These are phyloP conservation scores for Eupithecia abbreviata DNA, from an alignment of 2,888 invertebrate genomes.

Conservation along the genomic window DNA sequence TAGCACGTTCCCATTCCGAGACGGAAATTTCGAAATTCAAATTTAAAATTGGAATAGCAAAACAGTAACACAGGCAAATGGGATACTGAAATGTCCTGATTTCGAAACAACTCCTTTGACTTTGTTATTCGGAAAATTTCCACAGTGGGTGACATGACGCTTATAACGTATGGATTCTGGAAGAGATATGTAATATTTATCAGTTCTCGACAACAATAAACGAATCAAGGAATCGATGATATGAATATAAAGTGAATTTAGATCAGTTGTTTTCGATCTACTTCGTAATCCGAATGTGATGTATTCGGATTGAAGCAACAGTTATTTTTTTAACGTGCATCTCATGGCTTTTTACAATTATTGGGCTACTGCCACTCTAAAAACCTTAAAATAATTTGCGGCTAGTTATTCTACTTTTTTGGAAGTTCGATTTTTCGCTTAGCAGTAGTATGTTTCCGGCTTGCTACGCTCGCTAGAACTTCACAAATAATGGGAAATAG, in stretches of 20 bases:
- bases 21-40: slow-evolving; percentile 63
- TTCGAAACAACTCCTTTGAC: slow-evolving; percentile 57
- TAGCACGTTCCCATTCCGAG: slow-evolving; percentile 62
- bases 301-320: not conserved
- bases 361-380: not conserved
- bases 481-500: not conserved
- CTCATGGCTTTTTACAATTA: not conserved
- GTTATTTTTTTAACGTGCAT: not conserved
- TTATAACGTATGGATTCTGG: slow-evolving; percentile 38
- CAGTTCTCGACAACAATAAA: slow-evolving; percentile 66
- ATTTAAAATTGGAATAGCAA: slow-evolving; percentile 62
- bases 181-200: slow-evolving; percentile 72
- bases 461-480: not conserved
- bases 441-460: not conserved
- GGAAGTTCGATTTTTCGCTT: not conserved
- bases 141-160: slow-evolving; percentile 35
- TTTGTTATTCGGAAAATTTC: slow-evolving; percentile 63
- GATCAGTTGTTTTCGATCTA: slow-evolving; percentile 45
- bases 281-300: not conserved
- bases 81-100: slow-evolving; percentile 50
- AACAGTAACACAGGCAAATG: slow-evolving; percentile 41
- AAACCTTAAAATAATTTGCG: not conserved
- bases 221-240: slow-evolving; percentile 66
- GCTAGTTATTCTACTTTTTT: not conserved
- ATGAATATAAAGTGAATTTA: slow-evolving; percentile 74